phyloP scores from a whole-genome alignment of 1,140 invertebrate species.

The Drosophila parvula region DNA sequence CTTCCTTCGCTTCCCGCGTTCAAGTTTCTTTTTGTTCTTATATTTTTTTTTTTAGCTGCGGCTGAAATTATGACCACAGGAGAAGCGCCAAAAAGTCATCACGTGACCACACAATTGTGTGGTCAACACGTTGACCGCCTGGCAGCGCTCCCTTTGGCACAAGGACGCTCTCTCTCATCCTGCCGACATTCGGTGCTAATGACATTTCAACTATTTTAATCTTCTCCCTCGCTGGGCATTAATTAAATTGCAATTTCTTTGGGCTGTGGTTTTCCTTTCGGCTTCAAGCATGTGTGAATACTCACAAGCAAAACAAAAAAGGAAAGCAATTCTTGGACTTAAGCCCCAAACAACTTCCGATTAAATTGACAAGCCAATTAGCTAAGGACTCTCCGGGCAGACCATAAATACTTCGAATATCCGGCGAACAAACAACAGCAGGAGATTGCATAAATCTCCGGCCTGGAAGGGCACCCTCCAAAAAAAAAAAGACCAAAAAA shows the following conservation, averaged over 20 bases:
- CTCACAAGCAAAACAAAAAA: neutral
- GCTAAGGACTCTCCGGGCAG: constrained; percentile 42
- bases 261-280: constrained; percentile 18
- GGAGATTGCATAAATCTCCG: constrained; percentile 69
- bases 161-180: constrained; percentile 1
- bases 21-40: neutral
- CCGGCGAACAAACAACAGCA: constrained; percentile 41
- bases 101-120: constrained; percentile 75
- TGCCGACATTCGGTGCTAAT: constrained; percentile 51
- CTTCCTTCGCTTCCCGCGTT: neutral
- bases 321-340: constrained; percentile 4
- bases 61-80: constrained; percentile 55
- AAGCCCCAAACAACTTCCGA: constrained; percentile 34
- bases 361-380: constrained; percentile 59
- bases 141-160: constrained; percentile 13
- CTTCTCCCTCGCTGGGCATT: constrained; percentile 29
- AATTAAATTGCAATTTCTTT: constrained; percentile 45
- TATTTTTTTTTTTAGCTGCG: neutral
- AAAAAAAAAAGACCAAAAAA: constrained; percentile 2
- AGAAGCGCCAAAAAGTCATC: constrained; percentile 65
- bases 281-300: constrained; percentile 8
- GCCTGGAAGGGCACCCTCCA: constrained; percentile 23
- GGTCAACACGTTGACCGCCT: constrained; percentile 41
- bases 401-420: constrained; percentile 57
- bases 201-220: constrained; percentile 67